Evolutionary conservation across 2,113 vertebrate genomes (phyloP).

Genomic region (Xyrauchen texanus): DNA sequence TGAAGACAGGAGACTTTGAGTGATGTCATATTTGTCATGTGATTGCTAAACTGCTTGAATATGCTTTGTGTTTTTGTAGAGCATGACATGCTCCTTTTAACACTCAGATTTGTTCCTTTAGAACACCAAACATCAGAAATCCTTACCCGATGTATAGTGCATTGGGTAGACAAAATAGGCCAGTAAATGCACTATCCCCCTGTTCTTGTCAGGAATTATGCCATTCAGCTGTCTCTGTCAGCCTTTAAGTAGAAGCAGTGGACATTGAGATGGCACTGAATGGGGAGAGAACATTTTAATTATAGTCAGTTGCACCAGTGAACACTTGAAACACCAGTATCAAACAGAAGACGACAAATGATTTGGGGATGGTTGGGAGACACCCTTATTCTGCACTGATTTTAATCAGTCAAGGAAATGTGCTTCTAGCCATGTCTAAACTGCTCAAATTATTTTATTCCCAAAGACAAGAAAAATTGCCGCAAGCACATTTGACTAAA

Average conservation of each 20-base stretch:
- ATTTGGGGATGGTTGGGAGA: neutral
- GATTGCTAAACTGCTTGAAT: no score
- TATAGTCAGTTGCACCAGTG: slow-evolving; percentile 3
- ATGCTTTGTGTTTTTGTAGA: no score
- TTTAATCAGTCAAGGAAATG: neutral
- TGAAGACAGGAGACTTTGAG: no score
- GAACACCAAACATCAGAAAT: no score
- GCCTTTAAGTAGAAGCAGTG: slow-evolving; percentile 9
- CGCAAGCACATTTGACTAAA: neutral
- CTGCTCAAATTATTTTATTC: neutral
- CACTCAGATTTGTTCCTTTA: no score
- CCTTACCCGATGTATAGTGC: no score
- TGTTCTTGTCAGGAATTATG: slow-evolving; percentile 9
- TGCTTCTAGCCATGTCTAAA: neutral
- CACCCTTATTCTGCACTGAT: neutral
- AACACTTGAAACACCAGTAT: neutral
- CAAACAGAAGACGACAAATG: no score
- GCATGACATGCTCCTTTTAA: no score
- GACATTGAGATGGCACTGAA: slow-evolving; percentile 2
- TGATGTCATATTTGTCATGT: no score
- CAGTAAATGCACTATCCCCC: neutral
- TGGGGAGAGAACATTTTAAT: neutral
- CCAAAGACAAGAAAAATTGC: neutral
- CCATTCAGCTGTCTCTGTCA: slow-evolving; percentile 22
- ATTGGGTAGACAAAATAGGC: no score